Base-by-base conservation (phyloP, 2,888 invertebrate genomes). In the Cerceris ruficornis region DNA sequence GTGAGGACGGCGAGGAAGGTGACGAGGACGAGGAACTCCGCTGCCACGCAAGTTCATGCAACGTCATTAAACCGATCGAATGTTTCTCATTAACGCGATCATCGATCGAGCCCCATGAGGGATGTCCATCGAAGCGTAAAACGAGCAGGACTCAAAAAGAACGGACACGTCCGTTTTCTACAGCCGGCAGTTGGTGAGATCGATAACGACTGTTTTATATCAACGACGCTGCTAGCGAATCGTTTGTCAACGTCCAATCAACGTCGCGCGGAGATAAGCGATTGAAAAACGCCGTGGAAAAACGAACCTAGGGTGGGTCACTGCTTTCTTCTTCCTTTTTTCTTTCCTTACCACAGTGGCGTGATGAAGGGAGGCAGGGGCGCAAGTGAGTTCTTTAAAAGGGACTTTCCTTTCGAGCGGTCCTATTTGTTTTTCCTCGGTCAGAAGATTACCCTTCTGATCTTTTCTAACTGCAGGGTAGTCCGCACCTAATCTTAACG, bases 241-340 rank as follows among this genome's bases (percentile, higher is more conserved):
- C 90, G 87, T 90, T 90, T 90, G 88, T 91, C 91, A 91, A 90
- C 86, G 90, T 90, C 90, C 88, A 90, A 91, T 91, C 90, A 90
- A 88, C 85, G 86, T 88, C 87, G 82, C 62, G 64, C 50, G 64
- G 52, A 69, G 78, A 69, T 59, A 76, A 76, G 68, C 68, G 71
- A 59, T 42, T 28, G 66, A 75, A 69, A 76, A 73, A 68, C 14
- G 64, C 11, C 11, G 14, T 49, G 52, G 68, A 80, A 66, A 73
- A 71, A 69, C 65, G 52, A 43, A 52, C 57, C 42, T 15, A n/a
- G 15, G 43, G 52, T 49, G 54, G 61, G 65, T 49, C 28, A 42
- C 57, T 14, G 43, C 39, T 43, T 68, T 41, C 65, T 49, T 61
- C 62, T 55, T 17, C 55, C 54, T 59, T 9, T 49, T 52, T 61